Percentiles rank a stretch among this genome's conserved stretches.
phyloP scores from a whole-genome alignment of 1,140 invertebrate genomes.

The Cephus cinctus region DNA sequence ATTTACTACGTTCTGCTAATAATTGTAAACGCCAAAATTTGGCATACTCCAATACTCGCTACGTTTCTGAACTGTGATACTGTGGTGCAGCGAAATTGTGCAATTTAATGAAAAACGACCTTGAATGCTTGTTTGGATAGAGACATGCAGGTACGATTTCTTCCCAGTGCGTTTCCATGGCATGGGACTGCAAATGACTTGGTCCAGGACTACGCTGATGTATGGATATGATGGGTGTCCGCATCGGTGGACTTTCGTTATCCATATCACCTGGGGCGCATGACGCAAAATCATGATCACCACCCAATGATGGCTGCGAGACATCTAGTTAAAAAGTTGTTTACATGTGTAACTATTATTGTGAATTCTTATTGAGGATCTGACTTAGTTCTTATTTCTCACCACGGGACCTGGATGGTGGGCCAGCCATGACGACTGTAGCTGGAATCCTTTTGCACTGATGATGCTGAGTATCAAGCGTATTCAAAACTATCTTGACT shows the following conservation, averaged over 20 bases:
- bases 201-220: constrained; percentile 45
- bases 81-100: too few species aligned
- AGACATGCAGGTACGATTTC: constrained; percentile 56
- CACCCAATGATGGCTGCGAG: constrained; percentile 72
- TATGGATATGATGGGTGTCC: constrained; percentile 36
- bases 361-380: constrained; percentile 8
- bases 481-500: constrained; percentile 91
- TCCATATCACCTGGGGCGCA: constrained; percentile 53
- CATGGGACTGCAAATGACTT: constrained; percentile 46
- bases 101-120: constrained; percentile 30
- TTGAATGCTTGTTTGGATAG: constrained; percentile 43
- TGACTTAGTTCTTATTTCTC: constrained; percentile 23
- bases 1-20: too few species aligned
- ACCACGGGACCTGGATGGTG: constrained; percentile 72
- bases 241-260: constrained; percentile 49
- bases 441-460: constrained; percentile 79
- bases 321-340: too few species aligned
- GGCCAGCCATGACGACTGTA: constrained; percentile 69
- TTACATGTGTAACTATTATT: constrained; percentile 13
- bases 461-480: constrained; percentile 88
- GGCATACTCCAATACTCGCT: too few species aligned
- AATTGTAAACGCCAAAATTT: too few species aligned
- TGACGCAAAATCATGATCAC: constrained; percentile 61
- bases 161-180: constrained; percentile 73
- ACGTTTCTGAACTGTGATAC: too few species aligned